phyloP scores from a whole-genome alignment of 2,888 invertebrate genomes.

The Harpalus rubripes region DNA sequence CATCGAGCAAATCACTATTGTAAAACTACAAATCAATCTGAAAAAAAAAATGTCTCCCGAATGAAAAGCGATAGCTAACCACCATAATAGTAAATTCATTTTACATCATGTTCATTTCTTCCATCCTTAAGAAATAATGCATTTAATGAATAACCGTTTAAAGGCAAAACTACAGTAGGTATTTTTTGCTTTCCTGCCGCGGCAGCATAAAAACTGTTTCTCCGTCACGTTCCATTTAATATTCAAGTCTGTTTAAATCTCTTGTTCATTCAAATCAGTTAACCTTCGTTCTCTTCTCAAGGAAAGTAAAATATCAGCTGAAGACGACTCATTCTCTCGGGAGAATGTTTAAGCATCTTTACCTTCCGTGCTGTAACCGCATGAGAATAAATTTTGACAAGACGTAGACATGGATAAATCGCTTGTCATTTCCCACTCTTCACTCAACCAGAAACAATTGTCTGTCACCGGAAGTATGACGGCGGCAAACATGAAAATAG shows the following conservation, averaged over 20 bases:
- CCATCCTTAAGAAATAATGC: background rate
- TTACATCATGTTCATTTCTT: background rate
- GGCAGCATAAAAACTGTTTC: background rate
- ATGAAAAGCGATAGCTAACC: too few species aligned
- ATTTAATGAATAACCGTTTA: background rate
- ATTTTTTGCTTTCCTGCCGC: background rate
- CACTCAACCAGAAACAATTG: conserved; percentile 18
- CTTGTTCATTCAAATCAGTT: conserved; percentile 27
- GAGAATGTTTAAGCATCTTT: background rate
- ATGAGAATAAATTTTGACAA: conserved; percentile 32
- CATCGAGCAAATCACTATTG: too few species aligned
- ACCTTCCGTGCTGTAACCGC: background rate
- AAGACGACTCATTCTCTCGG: background rate
- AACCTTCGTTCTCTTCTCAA: conserved; percentile 32
- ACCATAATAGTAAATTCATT: conserved; percentile 1
- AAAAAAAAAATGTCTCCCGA: too few species aligned
- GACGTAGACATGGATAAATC: conserved; percentile 36
- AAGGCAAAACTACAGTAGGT: background rate
- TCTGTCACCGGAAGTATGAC: conserved; percentile 31
- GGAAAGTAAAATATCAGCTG: conserved; percentile 37
- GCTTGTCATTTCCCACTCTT: conserved; percentile 23
- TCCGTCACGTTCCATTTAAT: conserved; percentile 43
- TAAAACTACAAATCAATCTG: too few species aligned
- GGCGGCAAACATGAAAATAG: background rate
- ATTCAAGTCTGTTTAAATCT: conserved; percentile 18